Evolutionary conservation across 2,888 invertebrate genomes (phyloP).

Genomic region (Synanthedon formicaeformis): DNA sequence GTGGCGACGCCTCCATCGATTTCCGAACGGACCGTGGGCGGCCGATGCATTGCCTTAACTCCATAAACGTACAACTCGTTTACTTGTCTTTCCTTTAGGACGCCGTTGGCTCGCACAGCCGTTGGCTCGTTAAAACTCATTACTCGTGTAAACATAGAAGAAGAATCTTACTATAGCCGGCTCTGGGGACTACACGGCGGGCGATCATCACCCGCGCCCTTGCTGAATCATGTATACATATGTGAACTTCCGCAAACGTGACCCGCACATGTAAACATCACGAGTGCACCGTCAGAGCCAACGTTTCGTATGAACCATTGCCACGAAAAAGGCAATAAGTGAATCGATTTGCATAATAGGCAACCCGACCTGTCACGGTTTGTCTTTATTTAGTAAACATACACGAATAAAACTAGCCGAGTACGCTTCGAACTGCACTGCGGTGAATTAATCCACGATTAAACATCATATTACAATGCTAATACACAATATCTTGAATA

Average conservation of each 20-base stretch:
- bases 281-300: conserved; percentile 24
- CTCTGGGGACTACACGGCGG: not conserved
- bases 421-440: conserved; percentile 22
- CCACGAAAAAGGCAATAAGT: conserved; percentile 48
- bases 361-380: conserved; percentile 28
- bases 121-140: conserved; percentile 38
- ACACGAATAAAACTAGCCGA: conserved; percentile 24
- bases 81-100: conserved; percentile 60
- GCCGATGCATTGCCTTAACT: conserved; percentile 53
- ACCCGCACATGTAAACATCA: conserved; percentile 30
- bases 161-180: conserved; percentile 7
- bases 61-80: conserved; percentile 56
- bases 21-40: conserved; percentile 53
- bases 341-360: conserved; percentile 48
- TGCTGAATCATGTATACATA: conserved; percentile 32
- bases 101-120: conserved; percentile 44
- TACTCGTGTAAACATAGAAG: conserved; percentile 27
- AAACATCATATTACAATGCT: conserved; percentile 33
- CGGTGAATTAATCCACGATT: conserved; percentile 43
- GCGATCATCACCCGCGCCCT: conserved; percentile 18
- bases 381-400: conserved; percentile 38
- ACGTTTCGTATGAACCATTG: conserved; percentile 27
- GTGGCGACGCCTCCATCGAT: conserved; percentile 49
- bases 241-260: conserved; percentile 48
- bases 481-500: conserved; percentile 11